Conservation (phyloP, 2,888 invertebrate species). For the Tenthredo distinguenda region DNA sequence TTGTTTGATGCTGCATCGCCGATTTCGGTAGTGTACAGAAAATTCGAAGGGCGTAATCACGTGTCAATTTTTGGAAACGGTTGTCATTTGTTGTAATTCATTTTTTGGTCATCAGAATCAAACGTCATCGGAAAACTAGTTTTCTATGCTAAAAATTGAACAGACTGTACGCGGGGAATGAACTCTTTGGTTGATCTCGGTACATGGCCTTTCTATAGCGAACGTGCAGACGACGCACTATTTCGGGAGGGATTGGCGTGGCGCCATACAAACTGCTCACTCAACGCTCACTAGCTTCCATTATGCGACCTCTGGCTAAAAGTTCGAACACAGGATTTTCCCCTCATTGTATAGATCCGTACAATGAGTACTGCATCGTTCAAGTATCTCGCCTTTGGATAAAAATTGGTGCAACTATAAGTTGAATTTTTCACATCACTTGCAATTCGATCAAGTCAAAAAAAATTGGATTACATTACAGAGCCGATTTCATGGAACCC, state of each 20-base stretch:
- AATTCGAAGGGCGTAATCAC: not conserved
- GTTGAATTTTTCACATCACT: not conserved
- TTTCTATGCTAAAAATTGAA: constrained; percentile 23
- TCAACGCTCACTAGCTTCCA: constrained; percentile 65
- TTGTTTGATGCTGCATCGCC: not conserved
- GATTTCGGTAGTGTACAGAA: not conserved
- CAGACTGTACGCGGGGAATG: constrained; percentile 53
- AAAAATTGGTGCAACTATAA: not conserved
- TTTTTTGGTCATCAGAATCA: not conserved
- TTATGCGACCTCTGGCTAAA: constrained; percentile 61
- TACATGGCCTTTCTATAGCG: constrained; percentile 52
- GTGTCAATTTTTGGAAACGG: not conserved
- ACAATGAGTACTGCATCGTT: not conserved
- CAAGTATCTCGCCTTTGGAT: not conserved
- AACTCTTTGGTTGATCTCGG: constrained; percentile 54
- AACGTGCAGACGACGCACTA: constrained; percentile 60
- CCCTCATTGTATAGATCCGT: constrained; percentile 28
- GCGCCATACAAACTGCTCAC: constrained; percentile 63
- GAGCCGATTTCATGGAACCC: not conserved
- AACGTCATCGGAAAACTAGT: not conserved
- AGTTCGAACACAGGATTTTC: constrained; percentile 44
- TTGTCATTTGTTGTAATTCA: not conserved
- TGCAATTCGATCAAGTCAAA: not conserved
- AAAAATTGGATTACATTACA: not conserved
- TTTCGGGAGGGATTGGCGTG: constrained; percentile 67